These are phyloP conservation scores for Athrips mouffetella DNA, from an alignment of 2,888 invertebrate genomes.

Conservation along the genomic window DNA sequence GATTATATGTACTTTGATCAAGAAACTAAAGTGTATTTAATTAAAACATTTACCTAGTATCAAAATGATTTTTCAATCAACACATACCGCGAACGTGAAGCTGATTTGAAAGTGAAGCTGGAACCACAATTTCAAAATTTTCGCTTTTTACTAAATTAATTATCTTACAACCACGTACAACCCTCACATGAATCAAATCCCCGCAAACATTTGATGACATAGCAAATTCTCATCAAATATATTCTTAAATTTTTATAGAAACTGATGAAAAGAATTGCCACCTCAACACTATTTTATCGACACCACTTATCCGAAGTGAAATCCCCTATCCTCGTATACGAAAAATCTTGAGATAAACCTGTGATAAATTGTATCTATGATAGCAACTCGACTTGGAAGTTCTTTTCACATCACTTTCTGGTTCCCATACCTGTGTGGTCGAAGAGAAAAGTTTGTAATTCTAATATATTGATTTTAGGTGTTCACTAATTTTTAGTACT, in stretches of 20 bases:
- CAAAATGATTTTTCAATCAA: too few species aligned
- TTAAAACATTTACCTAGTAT: too few species aligned
- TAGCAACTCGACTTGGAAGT: constrained; percentile 54
- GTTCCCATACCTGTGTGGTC: constrained; percentile 26
- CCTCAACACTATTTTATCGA: constrained; percentile 36
- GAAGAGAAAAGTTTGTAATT: constrained; percentile 13
- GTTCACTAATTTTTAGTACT: too few species aligned
- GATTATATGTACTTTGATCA: too few species aligned
- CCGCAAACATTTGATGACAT: background rate
- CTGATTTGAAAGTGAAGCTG: too few species aligned
- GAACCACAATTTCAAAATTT: too few species aligned
- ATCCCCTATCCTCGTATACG: constrained; percentile 31
- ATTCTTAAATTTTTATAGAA: background rate
- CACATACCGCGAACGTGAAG: too few species aligned
- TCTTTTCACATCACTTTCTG: constrained; percentile 34
- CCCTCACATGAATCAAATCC: background rate
- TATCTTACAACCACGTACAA: too few species aligned
- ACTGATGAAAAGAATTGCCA: constrained; percentile 2
- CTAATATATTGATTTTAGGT: background rate
- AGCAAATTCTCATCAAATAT: too few species aligned
- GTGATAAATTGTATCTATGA: constrained; percentile 67
- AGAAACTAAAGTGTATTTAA: too few species aligned
- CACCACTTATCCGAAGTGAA: constrained; percentile 15
- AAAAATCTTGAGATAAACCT: constrained; percentile 54
- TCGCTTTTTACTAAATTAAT: too few species aligned